These are phyloP conservation scores for Lytechinus variegatus DNA, from an alignment of 35 echinoderm and acorn worm species.

Conservation along the genomic window DNA sequence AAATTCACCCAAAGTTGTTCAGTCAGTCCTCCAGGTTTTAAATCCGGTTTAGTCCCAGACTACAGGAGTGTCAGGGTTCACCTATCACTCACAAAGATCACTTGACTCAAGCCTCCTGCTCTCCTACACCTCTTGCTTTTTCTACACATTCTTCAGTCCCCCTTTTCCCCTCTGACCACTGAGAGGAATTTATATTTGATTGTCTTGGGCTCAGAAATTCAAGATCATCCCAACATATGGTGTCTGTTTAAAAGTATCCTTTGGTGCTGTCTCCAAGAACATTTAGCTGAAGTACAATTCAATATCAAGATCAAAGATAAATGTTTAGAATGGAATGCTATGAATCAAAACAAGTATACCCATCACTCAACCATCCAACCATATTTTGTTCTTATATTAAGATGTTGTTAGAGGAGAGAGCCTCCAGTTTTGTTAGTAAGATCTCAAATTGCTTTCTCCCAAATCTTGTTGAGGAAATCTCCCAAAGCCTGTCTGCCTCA, in stretches of 20 bases:
- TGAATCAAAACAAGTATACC: background rate
- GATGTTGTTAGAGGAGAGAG: background rate
- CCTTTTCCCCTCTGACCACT: no score
- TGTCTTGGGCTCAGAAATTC: no score
- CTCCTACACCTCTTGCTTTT: no score
- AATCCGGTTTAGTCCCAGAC: no score
- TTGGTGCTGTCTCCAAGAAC: background rate
- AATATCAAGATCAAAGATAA: background rate
- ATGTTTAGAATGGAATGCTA: background rate
- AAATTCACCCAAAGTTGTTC: no score
- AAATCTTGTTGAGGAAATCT: constrained; percentile 28
- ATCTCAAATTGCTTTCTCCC: background rate
- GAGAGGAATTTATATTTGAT: no score
- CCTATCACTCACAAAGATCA: no score
- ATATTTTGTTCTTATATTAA: background rate
- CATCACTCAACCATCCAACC: background rate
- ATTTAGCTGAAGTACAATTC: background rate
- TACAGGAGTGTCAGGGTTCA: no score
- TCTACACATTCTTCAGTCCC: background rate
- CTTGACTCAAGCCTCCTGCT: no score
- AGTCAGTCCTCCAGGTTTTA: no score
- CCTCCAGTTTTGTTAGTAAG: background rate
- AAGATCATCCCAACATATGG: no score
- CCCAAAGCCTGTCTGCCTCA: background rate
- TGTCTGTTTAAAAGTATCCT: no score